A percentile compares a stretch with the other conserved stretches of the same genome.
Evolutionary conservation across 1,140 invertebrate genomes (phyloP).

Genomic region (Drosophila melanogaster): DNA sequence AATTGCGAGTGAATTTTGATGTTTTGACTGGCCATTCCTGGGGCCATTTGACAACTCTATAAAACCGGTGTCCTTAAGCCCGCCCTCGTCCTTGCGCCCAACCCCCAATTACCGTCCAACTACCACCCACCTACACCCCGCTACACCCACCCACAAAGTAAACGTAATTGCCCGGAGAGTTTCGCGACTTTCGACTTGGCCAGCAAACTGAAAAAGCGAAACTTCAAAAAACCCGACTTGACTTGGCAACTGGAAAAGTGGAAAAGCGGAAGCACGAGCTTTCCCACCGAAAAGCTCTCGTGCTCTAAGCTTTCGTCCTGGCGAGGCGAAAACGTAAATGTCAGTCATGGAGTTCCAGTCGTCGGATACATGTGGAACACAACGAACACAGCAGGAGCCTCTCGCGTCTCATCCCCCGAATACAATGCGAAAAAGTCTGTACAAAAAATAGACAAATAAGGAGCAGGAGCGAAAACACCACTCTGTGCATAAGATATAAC

Average conservation of each 20-base stretch:
- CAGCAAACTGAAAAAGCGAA: conserved; percentile 51
- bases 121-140: too few relatives aligned
- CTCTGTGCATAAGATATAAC: conserved; percentile 33
- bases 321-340: conserved; percentile 50
- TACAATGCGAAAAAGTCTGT: conserved; percentile 77
- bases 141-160: conserved; percentile 2
- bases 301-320: conserved; percentile 43
- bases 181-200: conserved; percentile 48
- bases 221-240: conserved; percentile 29
- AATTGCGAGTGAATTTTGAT: conserved; percentile 59
- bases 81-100: conserved; percentile 1
- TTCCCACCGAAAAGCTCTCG: conserved; percentile 36
- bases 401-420: conserved; percentile 57
- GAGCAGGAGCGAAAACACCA: conserved; percentile 16
- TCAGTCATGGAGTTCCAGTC: conserved; percentile 84
- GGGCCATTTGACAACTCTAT: conserved; percentile 72
- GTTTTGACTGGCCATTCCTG: conserved; percentile 66
- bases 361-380: conserved; percentile 84
- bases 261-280: conserved; percentile 42
- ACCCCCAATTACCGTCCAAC: neutral
- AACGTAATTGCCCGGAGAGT: conserved; percentile 50
- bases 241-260: conserved; percentile 52
- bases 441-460: conserved; percentile 45
- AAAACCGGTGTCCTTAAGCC: conserved; percentile 64
- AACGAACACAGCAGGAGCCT: conserved; percentile 59